Conservation (phyloP, 2,113 vertebrate genomes). For the Apeltes quadracus region DNA sequence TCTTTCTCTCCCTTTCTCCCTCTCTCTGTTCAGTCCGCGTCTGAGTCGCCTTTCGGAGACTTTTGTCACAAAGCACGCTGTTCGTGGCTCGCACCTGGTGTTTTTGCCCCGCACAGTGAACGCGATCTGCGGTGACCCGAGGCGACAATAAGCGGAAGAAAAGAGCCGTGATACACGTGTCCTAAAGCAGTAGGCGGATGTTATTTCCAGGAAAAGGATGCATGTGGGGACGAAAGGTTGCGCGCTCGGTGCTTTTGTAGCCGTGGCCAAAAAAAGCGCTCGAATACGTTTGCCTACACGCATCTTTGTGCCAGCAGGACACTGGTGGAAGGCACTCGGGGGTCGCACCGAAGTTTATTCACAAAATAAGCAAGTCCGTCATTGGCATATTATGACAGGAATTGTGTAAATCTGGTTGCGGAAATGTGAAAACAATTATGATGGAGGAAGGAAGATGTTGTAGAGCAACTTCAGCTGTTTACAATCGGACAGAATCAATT, state of each 20-base stretch:
- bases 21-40: background rate
- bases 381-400: background rate
- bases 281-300: background rate
- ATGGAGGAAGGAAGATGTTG: background rate
- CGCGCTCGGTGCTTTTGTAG: background rate
- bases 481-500: background rate
- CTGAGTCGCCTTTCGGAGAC: background rate
- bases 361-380: background rate
- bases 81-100: constrained; percentile 17
- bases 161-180: constrained; percentile 49
- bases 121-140: constrained; percentile 20
- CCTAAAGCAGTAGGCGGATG: constrained; percentile 3
- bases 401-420: background rate
- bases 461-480: background rate
- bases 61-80: background rate
- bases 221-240: background rate
- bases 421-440: background rate
- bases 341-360: background rate
- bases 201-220: background rate
- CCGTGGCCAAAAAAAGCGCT: background rate
- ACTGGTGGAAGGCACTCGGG: background rate
- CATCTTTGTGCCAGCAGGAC: constrained; percentile 6
- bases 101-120: background rate
- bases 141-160: constrained; percentile 48
- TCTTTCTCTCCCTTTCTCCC: background rate